phyloP scores from a whole-genome alignment of 2,888 invertebrate species.

The Ormyrus thymus region DNA sequence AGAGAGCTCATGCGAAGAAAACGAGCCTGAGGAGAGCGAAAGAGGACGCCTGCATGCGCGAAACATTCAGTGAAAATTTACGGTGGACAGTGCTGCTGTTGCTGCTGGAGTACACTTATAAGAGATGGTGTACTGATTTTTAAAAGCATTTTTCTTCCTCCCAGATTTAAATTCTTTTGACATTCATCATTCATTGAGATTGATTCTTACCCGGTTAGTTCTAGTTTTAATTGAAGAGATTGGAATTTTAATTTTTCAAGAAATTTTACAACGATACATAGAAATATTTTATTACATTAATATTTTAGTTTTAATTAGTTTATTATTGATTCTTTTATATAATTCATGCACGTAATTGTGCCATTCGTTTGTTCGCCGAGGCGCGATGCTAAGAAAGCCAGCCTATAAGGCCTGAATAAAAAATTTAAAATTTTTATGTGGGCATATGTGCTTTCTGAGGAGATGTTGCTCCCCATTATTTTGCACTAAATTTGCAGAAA shows the following conservation, averaged over 20 bases:
- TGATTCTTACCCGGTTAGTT: too few species aligned
- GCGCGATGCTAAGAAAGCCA: background rate
- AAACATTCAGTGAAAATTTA: slow-evolving; percentile 42
- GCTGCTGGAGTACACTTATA: too few species aligned
- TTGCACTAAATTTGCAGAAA: too few species aligned
- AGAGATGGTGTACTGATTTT: too few species aligned
- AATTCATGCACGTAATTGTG: background rate
- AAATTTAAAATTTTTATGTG: slow-evolving; percentile 7
- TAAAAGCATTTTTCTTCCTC: too few species aligned
- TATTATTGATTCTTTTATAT: background rate
- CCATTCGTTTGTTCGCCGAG: background rate
- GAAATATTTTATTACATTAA: background rate
- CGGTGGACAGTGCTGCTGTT: background rate
- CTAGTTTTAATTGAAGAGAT: too few species aligned
- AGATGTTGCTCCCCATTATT: too few species aligned
- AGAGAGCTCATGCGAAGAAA: slow-evolving; percentile 63
- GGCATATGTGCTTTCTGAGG: too few species aligned
- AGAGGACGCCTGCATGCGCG: slow-evolving; percentile 13
- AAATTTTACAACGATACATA: background rate
- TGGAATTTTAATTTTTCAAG: background rate
- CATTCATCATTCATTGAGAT: too few species aligned
- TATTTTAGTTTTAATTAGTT: too few species aligned
- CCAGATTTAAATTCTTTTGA: too few species aligned
- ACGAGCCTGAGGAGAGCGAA: slow-evolving; percentile 24
- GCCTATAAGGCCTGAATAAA: background rate